Percentiles rank a stretch among this genome's conserved stretches.
phyloP scores from a whole-genome alignment of 2,113 vertebrate species.

The Rana temporaria region DNA sequence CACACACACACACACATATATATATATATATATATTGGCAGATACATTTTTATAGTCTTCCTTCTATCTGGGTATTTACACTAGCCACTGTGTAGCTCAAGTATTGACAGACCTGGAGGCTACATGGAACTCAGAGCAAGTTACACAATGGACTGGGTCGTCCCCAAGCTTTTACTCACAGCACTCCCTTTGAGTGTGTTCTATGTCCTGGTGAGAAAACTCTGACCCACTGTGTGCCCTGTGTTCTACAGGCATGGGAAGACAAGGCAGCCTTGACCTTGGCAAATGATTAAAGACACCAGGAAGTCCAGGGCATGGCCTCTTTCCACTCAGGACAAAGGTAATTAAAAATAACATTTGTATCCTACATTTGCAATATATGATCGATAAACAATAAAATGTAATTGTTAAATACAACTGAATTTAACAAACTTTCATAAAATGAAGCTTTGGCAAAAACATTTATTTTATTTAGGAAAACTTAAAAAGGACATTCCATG shows the following conservation, averaged over 20 bases:
- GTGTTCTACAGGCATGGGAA: conserved; percentile 42
- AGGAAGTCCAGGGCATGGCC: conserved; percentile 9
- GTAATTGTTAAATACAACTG: too few species aligned
- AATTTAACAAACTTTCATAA: too few species aligned
- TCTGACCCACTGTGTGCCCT: not conserved
- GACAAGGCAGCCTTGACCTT: conserved; percentile 28
- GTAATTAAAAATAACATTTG: conserved; percentile 14
- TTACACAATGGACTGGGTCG: not conserved
- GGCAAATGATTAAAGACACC: conserved; percentile 33
- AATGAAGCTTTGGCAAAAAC: too few species aligned
- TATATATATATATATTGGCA: too few species aligned
- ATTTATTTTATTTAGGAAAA: too few species aligned
- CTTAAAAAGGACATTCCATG: too few species aligned
- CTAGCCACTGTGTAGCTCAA: not conserved
- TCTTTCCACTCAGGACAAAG: not conserved
- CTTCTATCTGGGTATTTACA: not conserved
- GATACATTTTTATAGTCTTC: too few species aligned
- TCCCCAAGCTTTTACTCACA: conserved; percentile 14
- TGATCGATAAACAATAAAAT: too few species aligned
- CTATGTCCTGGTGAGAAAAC: conserved; percentile 48
- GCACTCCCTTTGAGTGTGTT: conserved; percentile 14
- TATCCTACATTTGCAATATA: not conserved
- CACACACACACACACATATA: too few species aligned
- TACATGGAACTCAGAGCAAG: not conserved
- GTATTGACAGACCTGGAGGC: not conserved